A percentile compares a stretch with the other conserved stretches of the same genome.
phyloP scores from a whole-genome alignment of 2,888 invertebrate genomes.

The Eurytoma californica region DNA sequence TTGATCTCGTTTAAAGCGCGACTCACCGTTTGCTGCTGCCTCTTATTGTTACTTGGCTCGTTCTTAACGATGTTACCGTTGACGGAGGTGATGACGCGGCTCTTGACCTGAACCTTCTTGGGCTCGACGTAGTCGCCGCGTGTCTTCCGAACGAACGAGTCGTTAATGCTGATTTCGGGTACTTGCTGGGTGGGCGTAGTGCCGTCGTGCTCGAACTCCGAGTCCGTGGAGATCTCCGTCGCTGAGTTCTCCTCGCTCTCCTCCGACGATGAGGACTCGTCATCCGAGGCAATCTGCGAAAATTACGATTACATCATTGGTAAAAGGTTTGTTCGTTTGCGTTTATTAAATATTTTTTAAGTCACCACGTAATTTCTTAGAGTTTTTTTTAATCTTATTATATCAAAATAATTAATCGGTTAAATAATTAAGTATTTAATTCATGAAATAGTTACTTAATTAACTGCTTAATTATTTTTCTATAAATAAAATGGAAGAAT shows the following conservation, averaged over 20 bases:
- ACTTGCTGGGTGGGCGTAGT: slow-evolving; percentile 81
- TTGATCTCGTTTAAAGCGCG: no score
- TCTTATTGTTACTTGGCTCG: slow-evolving; percentile 42
- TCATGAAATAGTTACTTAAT: no score
- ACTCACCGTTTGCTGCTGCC: slow-evolving; percentile 33
- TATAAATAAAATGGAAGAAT: neutral
- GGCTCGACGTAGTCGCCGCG: slow-evolving; percentile 75
- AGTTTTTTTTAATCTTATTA: neutral
- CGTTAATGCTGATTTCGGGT: slow-evolving; percentile 86
- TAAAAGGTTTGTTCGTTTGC: no score
- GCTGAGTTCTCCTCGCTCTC: slow-evolving; percentile 87
- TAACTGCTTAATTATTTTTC: slow-evolving; percentile 9
- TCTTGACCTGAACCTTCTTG: slow-evolving; percentile 80
- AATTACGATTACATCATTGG: neutral
- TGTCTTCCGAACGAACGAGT: slow-evolving; percentile 78
- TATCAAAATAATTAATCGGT: neutral
- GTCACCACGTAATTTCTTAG: slow-evolving; percentile 34
- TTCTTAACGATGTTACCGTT: slow-evolving; percentile 69
- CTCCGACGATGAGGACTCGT: slow-evolving; percentile 77
- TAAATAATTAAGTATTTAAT: neutral
- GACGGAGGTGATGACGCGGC: slow-evolving; percentile 74
- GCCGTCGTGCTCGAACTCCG: slow-evolving; percentile 85
- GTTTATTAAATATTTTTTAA: no score
- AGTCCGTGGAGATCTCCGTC: slow-evolving; percentile 94
- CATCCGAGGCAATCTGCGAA: slow-evolving; percentile 81